Evolutionary conservation across 2,797 vertebrate genomes (phyloP).

Genomic region (Sitta carolinensis): DNA sequence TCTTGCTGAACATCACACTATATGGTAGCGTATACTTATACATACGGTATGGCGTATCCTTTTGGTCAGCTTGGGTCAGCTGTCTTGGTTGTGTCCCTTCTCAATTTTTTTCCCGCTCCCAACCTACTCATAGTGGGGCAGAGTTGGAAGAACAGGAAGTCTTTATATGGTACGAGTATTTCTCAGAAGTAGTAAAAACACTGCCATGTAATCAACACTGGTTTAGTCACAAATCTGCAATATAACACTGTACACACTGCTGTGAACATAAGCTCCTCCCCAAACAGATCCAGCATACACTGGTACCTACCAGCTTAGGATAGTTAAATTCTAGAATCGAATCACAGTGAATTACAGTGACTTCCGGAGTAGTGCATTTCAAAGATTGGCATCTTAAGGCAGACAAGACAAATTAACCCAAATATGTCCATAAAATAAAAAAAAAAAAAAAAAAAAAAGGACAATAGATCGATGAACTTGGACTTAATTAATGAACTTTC

Average conservation of each 20-base stretch:
- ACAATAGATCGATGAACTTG: accelerated
- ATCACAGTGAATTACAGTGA: neutral
- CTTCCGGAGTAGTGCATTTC: neutral
- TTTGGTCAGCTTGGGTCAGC: neutral
- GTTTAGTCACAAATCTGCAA: neutral
- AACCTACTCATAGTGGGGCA: accelerated
- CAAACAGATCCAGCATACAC: neutral
- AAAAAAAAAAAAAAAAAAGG: neutral
- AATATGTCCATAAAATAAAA: neutral
- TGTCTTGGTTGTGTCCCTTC: neutral
- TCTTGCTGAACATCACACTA: neutral
- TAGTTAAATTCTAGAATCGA: neutral
- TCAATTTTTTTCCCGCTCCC: neutral
- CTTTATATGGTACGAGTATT: neutral
- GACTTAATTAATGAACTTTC: neutral
- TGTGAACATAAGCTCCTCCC: neutral
- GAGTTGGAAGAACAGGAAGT: neutral
- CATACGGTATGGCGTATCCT: accelerated
- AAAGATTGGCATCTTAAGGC: neutral
- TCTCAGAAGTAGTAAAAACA: neutral
- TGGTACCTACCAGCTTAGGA: neutral
- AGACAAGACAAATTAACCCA: neutral
- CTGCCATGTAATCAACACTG: neutral
- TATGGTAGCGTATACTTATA: too few relatives aligned
- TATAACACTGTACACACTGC: neutral